Base-by-base conservation (phyloP, 2,888 invertebrate genomes). In the Syrphus vitripennis region DNA sequence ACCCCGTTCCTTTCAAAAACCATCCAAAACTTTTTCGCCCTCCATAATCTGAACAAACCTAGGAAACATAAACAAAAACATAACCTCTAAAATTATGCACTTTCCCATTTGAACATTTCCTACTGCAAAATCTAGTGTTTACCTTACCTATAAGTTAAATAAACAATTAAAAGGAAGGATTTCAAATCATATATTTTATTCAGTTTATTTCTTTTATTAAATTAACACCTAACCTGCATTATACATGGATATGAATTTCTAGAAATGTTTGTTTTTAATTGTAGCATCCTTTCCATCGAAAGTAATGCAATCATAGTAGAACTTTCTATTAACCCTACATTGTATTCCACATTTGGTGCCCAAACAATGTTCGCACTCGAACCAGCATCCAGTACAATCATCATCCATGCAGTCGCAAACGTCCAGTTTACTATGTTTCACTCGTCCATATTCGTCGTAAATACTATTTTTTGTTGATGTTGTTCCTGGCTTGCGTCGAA, bases 341-440 rank as follows among this genome's bases (percentile, higher is more conserved):
- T 97, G 96, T 88, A 95, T 94, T 2, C 96, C 97, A 92, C 97
- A 97, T 91, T 96, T 97, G 26, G 92, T 92, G 0, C 96, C 96
- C 21, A 91, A 93, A 90, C 97, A 97, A 90, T 94, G 95, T 4
- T 93, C 91, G 89, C 97, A 97, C 1, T 95, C 95, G 90, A 95
- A 96, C 93, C 97, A 97, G 91, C 98, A 98, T 0, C 98, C 98
- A 0, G 94, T 93, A 89, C 98, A 98, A 12, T 93, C 93, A 45
- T 94, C 93, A 88, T 95, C 95, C 87, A 98, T 93, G 90, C 98
- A 98, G 91, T 98, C 98, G 89, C 98, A 98, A 12, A 97, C 89
- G 92, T 98, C 96, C 88, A 94, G 92, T 1, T 95, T 95, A 29
- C 94, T 94, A 16, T 93, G 92, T 24, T 95, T 93, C 87, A 95